Base-by-base conservation (phyloP, 2,113 vertebrate species). In the Pipa parva region DNA sequence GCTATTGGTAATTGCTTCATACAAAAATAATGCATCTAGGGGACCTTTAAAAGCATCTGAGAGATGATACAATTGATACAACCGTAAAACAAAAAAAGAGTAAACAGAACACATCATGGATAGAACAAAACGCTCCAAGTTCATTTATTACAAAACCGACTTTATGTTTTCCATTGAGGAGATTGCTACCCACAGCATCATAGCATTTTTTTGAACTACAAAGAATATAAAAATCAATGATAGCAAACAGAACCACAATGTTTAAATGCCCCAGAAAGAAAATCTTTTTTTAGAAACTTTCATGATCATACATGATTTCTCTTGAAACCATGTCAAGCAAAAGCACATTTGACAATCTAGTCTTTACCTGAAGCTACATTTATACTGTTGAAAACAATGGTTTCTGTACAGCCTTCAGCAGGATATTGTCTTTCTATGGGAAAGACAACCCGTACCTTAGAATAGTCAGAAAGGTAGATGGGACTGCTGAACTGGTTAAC, bases 191-290 rank as follows among this genome's bases (percentile, higher is more conserved):
- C 25, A 31, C 39, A 67, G 64, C 64, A 50, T 27, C 11, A 18
- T 20, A 17, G n/a, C 36, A 45, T 10, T 46, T 26, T 57, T 46
- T 66, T 57, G 26, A 66, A 66, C 52, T 66, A 58, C 63, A 66
- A 66, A 58, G 63, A 26, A 57, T 33, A 24, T 48, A 1, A 31
- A 66, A 52, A 66, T 66, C 52, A 66, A 66, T 57, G 52, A 49
- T 66, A 24, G 64, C 26, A 67, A 67, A 67, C 42, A 67, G 11
- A 50, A 27, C 49, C 42, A 67, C 31, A 20, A 50, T 66, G 37
- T 58, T 67, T 67, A 55, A 67, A 59, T 42, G 64, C 45, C 24
- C 54, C 50, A 31, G 42, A 49, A 67, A 67, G 27, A 8, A 67
- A 59, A 59, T 67, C 42, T 58, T 58, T 67, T 58, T 67, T 67